A percentile compares a stretch with the other conserved stretches of the same genome.
Conservation (phyloP, 2,113 vertebrate species). For the Rhineura floridana region DNA sequence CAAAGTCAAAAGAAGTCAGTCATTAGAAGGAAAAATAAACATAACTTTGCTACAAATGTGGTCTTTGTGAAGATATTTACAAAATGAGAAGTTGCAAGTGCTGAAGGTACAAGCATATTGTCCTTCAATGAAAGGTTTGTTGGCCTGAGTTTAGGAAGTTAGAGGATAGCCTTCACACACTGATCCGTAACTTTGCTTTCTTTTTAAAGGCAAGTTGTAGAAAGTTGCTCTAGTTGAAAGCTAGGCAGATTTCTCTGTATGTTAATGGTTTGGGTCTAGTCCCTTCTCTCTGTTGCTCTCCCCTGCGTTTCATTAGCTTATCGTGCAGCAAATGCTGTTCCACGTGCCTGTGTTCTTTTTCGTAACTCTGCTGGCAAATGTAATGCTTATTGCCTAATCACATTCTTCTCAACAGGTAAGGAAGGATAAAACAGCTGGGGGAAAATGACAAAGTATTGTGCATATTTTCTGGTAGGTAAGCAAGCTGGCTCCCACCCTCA, state of each 20-base stretch:
- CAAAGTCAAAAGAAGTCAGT: background rate
- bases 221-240: background rate
- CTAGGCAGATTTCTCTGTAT: background rate
- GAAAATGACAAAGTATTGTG: slow-evolving; percentile 64
- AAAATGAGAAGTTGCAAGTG: background rate
- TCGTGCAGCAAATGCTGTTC: slow-evolving; percentile 57
- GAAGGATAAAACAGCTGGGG: slow-evolving; percentile 69
- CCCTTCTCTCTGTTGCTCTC: slow-evolving; percentile 7
- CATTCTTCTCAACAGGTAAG: slow-evolving; percentile 75
- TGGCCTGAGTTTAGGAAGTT: background rate
- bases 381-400: slow-evolving; percentile 76
- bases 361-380: slow-evolving; percentile 66
- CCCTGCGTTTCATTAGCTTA: slow-evolving; percentile 68
- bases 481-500: slow-evolving; percentile 31
- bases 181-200: background rate
- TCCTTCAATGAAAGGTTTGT: background rate
- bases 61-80: background rate
- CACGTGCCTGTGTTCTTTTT: slow-evolving; percentile 57
- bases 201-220: background rate
- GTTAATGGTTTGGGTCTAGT: slow-evolving; percentile 23
- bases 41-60: background rate
- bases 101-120: background rate
- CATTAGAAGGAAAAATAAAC: background rate
- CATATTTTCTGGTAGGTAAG: slow-evolving; percentile 59
- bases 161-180: background rate